Conservation (phyloP, 2,888 invertebrate species). For the Tuta absoluta region DNA sequence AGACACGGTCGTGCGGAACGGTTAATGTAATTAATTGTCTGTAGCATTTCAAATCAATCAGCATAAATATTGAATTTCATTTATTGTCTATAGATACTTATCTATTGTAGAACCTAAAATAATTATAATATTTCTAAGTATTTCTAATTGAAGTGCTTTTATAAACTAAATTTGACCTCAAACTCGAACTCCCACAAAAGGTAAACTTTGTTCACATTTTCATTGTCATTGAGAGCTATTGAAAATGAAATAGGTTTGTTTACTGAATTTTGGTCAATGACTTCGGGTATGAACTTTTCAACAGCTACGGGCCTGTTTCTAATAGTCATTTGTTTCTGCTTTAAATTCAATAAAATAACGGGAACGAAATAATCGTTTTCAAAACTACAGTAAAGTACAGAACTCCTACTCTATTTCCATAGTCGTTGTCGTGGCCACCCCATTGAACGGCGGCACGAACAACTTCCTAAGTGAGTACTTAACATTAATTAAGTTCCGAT, state of each 20-base stretch:
- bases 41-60: too few species aligned
- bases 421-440: slow-evolving; percentile 64
- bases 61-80: too few species aligned
- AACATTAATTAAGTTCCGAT: slow-evolving; percentile 47
- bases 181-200: slow-evolving; percentile 41
- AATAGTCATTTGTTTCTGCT: background rate
- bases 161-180: background rate
- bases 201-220: slow-evolving; percentile 49
- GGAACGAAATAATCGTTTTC: background rate
- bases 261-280: slow-evolving; percentile 51
- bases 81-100: too few species aligned
- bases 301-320: slow-evolving; percentile 29
- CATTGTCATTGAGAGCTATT: slow-evolving; percentile 55
- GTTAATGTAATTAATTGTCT: too few species aligned
- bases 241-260: slow-evolving; percentile 55
- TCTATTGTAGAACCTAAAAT: background rate
- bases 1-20: too few species aligned
- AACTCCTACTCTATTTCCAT: slow-evolving; percentile 55
- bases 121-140: slow-evolving; percentile 12
- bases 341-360: background rate
- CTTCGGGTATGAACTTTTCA: slow-evolving; percentile 57
- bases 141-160: background rate
- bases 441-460: slow-evolving; percentile 53
- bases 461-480: slow-evolving; percentile 42
- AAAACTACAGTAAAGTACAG: background rate